Conservation (phyloP, 2,888 invertebrate species). For the Dicyrtomina minuta region DNA sequence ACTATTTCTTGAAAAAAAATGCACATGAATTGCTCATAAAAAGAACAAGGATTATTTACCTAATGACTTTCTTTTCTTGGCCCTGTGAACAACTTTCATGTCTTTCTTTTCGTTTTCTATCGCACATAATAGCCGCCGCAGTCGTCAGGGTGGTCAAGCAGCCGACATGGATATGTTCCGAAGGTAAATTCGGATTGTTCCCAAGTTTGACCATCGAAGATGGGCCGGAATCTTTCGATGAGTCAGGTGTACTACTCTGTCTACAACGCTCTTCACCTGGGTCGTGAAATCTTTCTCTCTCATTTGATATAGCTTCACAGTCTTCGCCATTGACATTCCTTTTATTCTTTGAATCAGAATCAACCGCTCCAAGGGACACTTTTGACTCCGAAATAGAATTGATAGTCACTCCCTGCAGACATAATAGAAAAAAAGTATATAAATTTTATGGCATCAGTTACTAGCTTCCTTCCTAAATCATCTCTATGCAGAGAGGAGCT, state of each 20-base stretch:
- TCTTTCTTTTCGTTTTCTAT: conserved; percentile 65
- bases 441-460: not conserved
- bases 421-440: conserved; percentile 15
- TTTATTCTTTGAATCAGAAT: conserved; percentile 26
- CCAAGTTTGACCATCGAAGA: too few species aligned
- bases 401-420: conserved; percentile 35
- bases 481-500: too few species aligned
- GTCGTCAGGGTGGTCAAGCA: not conserved
- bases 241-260: not conserved
- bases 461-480: too few species aligned
- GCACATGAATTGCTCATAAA: too few species aligned
- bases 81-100: conserved; percentile 63
- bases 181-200: too few species aligned
- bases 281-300: conserved; percentile 11
- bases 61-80: conserved; percentile 62
- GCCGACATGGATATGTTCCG: too few species aligned
- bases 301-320: conserved; percentile 9
- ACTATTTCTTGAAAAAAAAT: too few species aligned
- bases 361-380: conserved; percentile 28
- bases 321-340: conserved; percentile 19
- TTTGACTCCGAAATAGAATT: conserved; percentile 46
- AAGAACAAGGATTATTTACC: conserved; percentile 44
- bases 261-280: not conserved
- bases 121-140: conserved; percentile 40
- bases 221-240: not conserved